phyloP scores from a whole-genome alignment of 2,888 invertebrate species.

The Microctonus hyperodae region DNA sequence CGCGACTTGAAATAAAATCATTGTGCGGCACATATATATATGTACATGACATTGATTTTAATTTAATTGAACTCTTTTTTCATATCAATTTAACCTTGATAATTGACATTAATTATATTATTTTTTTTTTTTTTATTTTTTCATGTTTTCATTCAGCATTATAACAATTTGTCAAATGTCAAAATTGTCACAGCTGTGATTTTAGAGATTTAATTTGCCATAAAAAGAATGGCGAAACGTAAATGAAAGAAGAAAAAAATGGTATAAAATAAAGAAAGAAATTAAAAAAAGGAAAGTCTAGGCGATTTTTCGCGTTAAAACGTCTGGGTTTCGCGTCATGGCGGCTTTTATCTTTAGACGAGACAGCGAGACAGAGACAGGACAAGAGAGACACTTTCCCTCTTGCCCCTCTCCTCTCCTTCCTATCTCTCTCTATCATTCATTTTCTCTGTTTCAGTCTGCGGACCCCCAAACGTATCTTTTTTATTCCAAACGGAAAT shows the following conservation, averaged over 20 bases:
- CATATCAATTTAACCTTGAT: background rate
- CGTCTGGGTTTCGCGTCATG: constrained; percentile 27
- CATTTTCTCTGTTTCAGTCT: constrained; percentile 14
- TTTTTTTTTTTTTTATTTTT: background rate
- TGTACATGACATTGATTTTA: background rate
- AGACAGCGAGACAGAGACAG: constrained; percentile 31
- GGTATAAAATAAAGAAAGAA: background rate
- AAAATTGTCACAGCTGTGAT: background rate
- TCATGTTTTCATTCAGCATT: background rate
- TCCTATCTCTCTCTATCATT: constrained; percentile 19
- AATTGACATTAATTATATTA: background rate
- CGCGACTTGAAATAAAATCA: background rate
- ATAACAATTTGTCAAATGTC: background rate
- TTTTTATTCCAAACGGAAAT: constrained; percentile 55
- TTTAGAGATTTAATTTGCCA: background rate
- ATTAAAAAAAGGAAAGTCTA: background rate
- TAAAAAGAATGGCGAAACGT: background rate
- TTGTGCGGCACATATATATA: background rate
- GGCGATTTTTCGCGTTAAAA: constrained; percentile 20
- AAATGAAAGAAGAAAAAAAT: background rate
- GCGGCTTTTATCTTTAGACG: constrained; percentile 34
- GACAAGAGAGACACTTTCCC: constrained; percentile 16
- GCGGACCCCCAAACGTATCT: constrained; percentile 37
- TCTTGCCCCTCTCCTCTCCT: background rate
- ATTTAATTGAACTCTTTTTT: background rate